Percentiles rank a stretch among this genome's conserved stretches.
phyloP scores from a whole-genome alignment of 2,888 invertebrate species.

The Ligdia adustata region DNA sequence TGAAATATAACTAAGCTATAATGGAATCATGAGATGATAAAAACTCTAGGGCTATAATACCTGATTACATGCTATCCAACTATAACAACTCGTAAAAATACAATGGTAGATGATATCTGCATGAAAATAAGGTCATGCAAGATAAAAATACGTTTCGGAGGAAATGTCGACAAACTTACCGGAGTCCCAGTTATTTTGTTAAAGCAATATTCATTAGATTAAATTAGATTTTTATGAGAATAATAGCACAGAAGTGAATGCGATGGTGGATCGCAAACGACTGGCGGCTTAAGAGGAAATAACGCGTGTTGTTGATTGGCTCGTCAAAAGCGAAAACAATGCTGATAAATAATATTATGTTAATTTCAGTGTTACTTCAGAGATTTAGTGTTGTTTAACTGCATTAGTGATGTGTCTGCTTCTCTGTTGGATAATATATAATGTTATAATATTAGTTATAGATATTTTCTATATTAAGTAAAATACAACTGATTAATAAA shows the following conservation, averaged over 20 bases:
- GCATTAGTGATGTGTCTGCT: conserved; percentile 35
- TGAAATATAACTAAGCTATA: conserved; percentile 52
- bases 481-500: no score
- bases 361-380: conserved; percentile 57
- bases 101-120: conserved; percentile 44
- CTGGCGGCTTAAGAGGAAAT: conserved; percentile 46
- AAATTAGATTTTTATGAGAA: conserved; percentile 16
- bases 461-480: no score
- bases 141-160: conserved; percentile 33
- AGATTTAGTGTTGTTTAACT: conserved; percentile 40
- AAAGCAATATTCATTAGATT: conserved; percentile 28
- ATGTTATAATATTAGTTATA: conserved; percentile 1
- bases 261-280: conserved; percentile 32
- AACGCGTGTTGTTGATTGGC: conserved; percentile 49
- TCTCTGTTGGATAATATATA: conserved; percentile 21
- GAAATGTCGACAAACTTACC: conserved; percentile 50
- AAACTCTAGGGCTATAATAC: conserved; percentile 51
- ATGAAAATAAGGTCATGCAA: conserved; percentile 61
- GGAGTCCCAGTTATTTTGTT: conserved; percentile 40
- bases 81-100: conserved; percentile 35
- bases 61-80: conserved; percentile 53
- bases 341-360: conserved; percentile 56
- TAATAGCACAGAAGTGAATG: conserved; percentile 28
- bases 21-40: conserved; percentile 52
- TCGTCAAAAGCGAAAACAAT: conserved; percentile 44